phyloP scores from a whole-genome alignment of 2,797 vertebrate species.

The Lerista edwardsae region DNA sequence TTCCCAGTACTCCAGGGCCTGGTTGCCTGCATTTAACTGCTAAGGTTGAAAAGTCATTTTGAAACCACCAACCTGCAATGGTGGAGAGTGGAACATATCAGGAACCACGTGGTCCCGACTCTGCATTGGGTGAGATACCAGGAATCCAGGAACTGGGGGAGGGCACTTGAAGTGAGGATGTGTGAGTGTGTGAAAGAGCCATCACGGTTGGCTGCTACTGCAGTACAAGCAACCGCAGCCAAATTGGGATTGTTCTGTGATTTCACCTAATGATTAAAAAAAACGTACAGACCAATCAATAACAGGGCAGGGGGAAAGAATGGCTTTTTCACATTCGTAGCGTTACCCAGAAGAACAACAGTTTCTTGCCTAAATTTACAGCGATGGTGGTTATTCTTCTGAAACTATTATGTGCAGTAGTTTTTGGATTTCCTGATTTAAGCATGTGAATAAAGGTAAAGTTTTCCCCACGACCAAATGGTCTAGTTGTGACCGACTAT shows the following conservation, averaged over 20 bases:
- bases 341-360: neutral
- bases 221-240: neutral
- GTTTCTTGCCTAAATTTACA: neutral
- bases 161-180: neutral
- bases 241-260: neutral
- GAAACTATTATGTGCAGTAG: neutral
- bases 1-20: too few relatives aligned
- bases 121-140: neutral
- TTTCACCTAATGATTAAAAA: neutral
- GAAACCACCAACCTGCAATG: neutral
- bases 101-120: neutral
- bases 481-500: too few relatives aligned
- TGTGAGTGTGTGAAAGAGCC: neutral
- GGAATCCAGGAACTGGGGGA: neutral
- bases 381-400: neutral
- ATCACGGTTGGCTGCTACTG: neutral
- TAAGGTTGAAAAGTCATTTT: too few relatives aligned
- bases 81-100: neutral
- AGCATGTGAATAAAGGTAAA: neutral
- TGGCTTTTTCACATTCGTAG: neutral
- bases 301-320: too few relatives aligned
- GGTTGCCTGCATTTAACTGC: too few relatives aligned
- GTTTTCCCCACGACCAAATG: too few relatives aligned
- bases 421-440: slow-evolving; percentile 13
- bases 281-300: neutral